phyloP scores from a whole-genome alignment of 2,113 vertebrate species.

The Zingel zingel region DNA sequence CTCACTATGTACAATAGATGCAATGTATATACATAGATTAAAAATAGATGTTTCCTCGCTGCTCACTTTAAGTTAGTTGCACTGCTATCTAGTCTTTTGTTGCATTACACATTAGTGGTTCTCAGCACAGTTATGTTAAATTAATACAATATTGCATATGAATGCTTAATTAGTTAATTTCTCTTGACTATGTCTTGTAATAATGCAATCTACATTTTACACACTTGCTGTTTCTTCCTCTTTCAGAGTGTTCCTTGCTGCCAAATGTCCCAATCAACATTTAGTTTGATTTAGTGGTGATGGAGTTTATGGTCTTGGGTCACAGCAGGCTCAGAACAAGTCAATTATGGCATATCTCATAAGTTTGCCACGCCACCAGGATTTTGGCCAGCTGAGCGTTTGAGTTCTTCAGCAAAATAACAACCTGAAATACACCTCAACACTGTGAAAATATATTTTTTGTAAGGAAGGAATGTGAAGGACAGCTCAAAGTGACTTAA shows the following conservation, averaged over 20 bases:
- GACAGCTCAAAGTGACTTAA: not conserved
- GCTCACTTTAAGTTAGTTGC: not conserved
- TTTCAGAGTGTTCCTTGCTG: not conserved
- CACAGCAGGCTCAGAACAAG: not conserved
- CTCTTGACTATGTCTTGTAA: not conserved
- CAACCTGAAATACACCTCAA: not conserved
- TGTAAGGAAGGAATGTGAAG: not conserved
- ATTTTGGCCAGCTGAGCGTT: not conserved
- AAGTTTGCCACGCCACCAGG: not conserved
- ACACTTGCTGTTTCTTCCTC: not conserved
- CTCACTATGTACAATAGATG: not conserved
- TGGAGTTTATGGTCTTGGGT: not conserved
- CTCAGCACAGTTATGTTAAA: not conserved
- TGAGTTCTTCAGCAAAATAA: not conserved
- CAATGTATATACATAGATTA: not conserved
- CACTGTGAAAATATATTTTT: not conserved
- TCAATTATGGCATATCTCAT: not conserved
- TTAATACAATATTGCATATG: not conserved
- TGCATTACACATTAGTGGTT: not conserved
- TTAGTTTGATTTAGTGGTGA: not conserved
- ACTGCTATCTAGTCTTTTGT: not conserved
- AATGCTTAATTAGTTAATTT: not conserved
- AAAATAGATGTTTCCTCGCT: not conserved
- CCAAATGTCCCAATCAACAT: not conserved
- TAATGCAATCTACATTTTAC: not conserved